A percentile compares a stretch with the other conserved stretches of the same genome.
Evolutionary conservation across 2,113 vertebrate genomes (phyloP).

Genomic region (Dasyornis broadbenti): DNA sequence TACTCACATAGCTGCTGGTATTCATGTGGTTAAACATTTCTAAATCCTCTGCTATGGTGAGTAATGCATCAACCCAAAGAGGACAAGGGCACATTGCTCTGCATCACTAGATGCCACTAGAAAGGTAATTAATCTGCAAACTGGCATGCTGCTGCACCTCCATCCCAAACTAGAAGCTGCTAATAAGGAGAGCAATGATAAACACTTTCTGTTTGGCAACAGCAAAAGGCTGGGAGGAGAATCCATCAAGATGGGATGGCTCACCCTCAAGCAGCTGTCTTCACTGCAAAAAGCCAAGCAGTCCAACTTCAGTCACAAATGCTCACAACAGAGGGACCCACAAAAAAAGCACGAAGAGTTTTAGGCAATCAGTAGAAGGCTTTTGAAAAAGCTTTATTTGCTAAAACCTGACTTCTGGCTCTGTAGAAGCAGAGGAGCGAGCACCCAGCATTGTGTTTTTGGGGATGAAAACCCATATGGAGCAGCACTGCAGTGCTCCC

Average conservation of each 20-base stretch:
- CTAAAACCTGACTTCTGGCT: not conserved
- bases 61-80: not conserved
- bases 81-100: not conserved
- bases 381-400: not conserved
- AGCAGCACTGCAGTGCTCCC: not conserved
- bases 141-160: not conserved
- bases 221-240: not conserved
- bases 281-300: not conserved
- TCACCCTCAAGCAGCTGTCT: not conserved
- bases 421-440: not conserved
- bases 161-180: not conserved
- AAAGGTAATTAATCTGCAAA: not conserved
- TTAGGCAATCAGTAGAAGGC: not conserved
- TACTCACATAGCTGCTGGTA: not conserved
- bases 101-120: not conserved
- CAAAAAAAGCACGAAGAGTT: not conserved
- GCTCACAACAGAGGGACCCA: not conserved
- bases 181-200: not conserved
- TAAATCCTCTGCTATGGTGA: not conserved
- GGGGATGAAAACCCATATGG: not conserved
- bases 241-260: not conserved
- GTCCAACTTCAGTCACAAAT: rapidly evolving
- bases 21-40: not conserved
- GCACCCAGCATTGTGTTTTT: rapidly evolving
- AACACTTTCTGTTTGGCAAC: not conserved